phyloP scores from a whole-genome alignment of 92 coral and sea anemone genomes.

The Galaxea fascicularis region DNA sequence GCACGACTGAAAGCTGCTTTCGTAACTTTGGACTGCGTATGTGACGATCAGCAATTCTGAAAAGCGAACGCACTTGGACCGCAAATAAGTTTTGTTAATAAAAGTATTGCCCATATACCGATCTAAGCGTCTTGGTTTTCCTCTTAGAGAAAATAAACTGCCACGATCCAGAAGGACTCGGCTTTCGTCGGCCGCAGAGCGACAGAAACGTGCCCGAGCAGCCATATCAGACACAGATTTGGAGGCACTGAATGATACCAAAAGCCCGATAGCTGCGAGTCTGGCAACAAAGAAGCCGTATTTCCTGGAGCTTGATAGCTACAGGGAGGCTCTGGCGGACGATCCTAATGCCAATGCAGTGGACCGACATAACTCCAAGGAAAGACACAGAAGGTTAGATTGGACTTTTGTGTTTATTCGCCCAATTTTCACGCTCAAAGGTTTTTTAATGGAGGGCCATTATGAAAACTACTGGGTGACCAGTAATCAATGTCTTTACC shows the following conservation, averaged over 20 bases:
- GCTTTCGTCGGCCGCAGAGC: constrained; percentile 8
- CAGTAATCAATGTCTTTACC: too few relatives aligned
- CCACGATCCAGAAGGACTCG: not conserved
- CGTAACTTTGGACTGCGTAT: too few relatives aligned
- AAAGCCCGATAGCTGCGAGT: constrained; percentile 65
- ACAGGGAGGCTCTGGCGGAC: constrained; percentile 73
- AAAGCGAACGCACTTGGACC: too few relatives aligned
- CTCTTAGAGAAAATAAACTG: not conserved
- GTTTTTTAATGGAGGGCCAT: too few relatives aligned
- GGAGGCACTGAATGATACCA: constrained; percentile 38
- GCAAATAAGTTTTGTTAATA: too few relatives aligned
- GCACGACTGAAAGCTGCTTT: too few relatives aligned
- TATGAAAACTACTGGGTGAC: too few relatives aligned
- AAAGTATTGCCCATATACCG: too few relatives aligned
- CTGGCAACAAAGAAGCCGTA: constrained; percentile 65
- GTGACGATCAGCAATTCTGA: too few relatives aligned
- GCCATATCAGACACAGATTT: constrained; percentile 30
- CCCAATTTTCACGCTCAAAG: too few relatives aligned
- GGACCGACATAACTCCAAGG: constrained; percentile 89
- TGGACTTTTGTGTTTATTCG: not conserved
- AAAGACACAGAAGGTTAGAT: constrained; percentile 87
- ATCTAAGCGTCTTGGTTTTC: too few relatives aligned
- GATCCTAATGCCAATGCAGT: constrained; percentile 82
- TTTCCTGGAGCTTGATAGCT: constrained; percentile 75
- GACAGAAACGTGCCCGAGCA: not conserved